Percentiles rank a stretch among this genome's conserved stretches.
phyloP scores from a whole-genome alignment of 2,888 invertebrate genomes.

The Seladonia tumulorum region DNA sequence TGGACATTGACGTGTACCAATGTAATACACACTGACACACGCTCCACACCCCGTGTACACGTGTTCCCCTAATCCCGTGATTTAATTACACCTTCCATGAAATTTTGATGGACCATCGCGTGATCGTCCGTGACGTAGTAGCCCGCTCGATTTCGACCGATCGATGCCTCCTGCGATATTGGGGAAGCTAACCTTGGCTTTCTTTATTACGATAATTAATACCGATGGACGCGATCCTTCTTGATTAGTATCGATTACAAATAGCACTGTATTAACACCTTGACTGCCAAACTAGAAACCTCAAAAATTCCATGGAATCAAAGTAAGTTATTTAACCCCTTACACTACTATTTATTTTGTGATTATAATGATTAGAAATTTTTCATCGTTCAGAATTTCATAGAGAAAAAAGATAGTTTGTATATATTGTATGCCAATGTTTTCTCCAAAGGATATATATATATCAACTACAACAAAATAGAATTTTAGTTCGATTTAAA shows the following conservation, averaged over 20 bases:
- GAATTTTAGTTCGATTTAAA: too few relatives aligned
- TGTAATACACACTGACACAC: slow-evolving; percentile 1
- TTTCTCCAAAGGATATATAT: too few relatives aligned
- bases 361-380: too few relatives aligned
- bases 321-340: too few relatives aligned
- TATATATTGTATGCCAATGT: too few relatives aligned
- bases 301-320: too few relatives aligned
- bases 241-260: background rate
- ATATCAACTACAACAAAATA: too few relatives aligned
- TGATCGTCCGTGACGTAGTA: background rate
- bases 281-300: too few relatives aligned
- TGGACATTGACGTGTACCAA: background rate
- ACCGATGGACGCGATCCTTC: background rate
- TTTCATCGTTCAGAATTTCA: too few relatives aligned
- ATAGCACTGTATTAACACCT: too few relatives aligned
- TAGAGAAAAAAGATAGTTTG: too few relatives aligned
- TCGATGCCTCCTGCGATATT: background rate
- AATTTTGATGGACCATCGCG: slow-evolving; percentile 68
- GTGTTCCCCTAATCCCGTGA: slow-evolving; percentile 62
- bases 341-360: too few relatives aligned
- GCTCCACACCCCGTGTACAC: background rate
- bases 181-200: background rate
- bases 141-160: background rate
- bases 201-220: background rate
- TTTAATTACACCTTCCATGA: slow-evolving; percentile 73